A percentile compares a stretch with the other conserved stretches of the same genome.
Evolutionary conservation across 2,797 vertebrate genomes (phyloP).

Genomic region (Chloroceryle amazona): DNA sequence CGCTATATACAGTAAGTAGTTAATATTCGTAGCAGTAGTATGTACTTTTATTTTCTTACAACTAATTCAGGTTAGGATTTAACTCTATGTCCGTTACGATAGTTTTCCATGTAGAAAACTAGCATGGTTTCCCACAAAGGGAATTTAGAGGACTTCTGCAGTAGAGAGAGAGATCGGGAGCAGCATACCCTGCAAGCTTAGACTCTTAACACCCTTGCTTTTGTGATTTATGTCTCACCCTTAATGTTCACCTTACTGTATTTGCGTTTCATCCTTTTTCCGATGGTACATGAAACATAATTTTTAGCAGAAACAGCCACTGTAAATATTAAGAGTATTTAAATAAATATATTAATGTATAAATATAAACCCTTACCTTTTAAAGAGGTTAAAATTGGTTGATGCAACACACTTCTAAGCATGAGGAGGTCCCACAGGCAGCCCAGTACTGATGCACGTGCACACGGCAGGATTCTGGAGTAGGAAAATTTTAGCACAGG

Average conservation of each 20-base stretch:
- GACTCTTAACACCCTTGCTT: constrained; percentile 6
- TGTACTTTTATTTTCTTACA: constrained; percentile 38
- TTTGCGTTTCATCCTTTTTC: constrained; percentile 25
- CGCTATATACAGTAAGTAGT: constrained; percentile 48
- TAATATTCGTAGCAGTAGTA: neutral
- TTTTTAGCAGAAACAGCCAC: constrained; percentile 36
- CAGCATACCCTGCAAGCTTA: neutral
- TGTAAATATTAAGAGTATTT: constrained; percentile 60
- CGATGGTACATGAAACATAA: neutral
- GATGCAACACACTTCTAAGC: neutral
- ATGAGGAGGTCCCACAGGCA: neutral
- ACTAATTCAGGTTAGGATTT: constrained; percentile 47
- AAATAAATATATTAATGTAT: constrained; percentile 33
- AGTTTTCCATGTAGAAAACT: constrained; percentile 52
- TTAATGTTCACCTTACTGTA: neutral
- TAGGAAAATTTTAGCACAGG: neutral
- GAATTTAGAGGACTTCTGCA: constrained; percentile 16
- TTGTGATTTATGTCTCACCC: constrained; percentile 17
- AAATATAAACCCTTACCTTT: neutral
- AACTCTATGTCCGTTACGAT: neutral
- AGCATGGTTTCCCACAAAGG: constrained; percentile 14
- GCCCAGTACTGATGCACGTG: accelerated
- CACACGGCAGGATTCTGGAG: accelerated
- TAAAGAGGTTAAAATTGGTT: neutral
- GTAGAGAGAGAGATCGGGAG: neutral